Evolutionary conservation across 2,888 invertebrate genomes (phyloP), one percentile per base, ranked within the genome.

Genomic region (Nephrocerus scutellatus): DNA sequence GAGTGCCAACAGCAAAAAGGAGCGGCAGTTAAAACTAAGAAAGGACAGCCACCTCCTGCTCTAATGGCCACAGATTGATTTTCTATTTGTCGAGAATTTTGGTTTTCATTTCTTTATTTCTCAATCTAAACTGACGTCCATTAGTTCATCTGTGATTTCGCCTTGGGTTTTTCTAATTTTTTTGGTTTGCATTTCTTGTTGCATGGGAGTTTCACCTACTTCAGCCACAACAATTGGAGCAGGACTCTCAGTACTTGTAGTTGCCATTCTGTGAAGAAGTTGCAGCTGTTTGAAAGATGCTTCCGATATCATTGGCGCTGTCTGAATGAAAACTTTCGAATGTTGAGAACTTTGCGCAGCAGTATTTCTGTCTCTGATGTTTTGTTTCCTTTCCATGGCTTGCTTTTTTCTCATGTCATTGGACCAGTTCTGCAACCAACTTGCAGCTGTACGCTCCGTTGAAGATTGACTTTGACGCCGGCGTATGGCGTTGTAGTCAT

Each of bases 391-490:
- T 31, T 6, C n/a, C n/a, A n/a, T n/a, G n/a, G n/a, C n/a, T n/a
- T n/a, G n/a, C n/a, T n/a, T 13, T 35, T 39, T 7, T 38, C 15
- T 56, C 70, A 77, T 72, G 47, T 72, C 73, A 41, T 75, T 69
- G 0, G 77, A 77, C 82, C 82, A 82, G 28, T 62, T 70, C 41
- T 75, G 70, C 8, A 81, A 64, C 69, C 77, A 81, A 36, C 44
- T 59, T 15, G 56, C 49, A 4, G 51, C 54, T 36, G 49, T 55
- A 1, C 51, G 54, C 26, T 62, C 60, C 2, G 55, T 58, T 8
- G 54, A 47, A 15, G 48, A 52, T 12, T 24, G 20, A n/a, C 9
- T n/a, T 23, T 41, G 30, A 7, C 49, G 43, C 5, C 50, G 53
- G 18, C 51, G 46, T 22, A 49, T 36, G 5, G 47, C 48, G 36